Conservation (phyloP, 2,113 vertebrate species). For the Microcebus lehilahytsara region DNA sequence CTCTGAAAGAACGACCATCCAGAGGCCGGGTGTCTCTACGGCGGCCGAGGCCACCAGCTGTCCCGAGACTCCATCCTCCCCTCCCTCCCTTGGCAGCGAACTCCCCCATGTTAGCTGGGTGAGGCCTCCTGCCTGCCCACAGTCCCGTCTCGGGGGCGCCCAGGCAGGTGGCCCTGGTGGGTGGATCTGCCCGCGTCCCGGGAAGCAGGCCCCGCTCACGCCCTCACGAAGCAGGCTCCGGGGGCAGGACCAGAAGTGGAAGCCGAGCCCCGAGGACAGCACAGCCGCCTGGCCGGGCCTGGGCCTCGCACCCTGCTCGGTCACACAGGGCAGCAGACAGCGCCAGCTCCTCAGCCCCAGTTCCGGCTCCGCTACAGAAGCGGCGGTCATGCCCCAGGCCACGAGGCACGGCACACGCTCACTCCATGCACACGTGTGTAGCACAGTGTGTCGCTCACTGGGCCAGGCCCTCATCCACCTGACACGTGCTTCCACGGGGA, state of each 20-base stretch:
- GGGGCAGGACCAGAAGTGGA: background rate
- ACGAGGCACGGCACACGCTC: background rate
- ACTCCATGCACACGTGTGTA: fast-evolving
- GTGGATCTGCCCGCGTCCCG: fast-evolving
- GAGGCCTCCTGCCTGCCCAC: fast-evolving
- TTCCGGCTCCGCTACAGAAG: background rate
- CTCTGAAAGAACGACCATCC: no score
- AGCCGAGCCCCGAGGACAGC: background rate
- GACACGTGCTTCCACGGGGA: no score
- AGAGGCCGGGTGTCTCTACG: background rate
- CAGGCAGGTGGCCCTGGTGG: background rate
- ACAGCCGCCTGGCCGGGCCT: background rate
- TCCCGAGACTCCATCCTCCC: background rate
- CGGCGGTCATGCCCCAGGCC: background rate
- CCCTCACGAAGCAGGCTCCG: no score
- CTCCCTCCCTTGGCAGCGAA: background rate
- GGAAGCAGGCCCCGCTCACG: background rate
- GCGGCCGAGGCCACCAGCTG: background rate
- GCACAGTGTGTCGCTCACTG: background rate
- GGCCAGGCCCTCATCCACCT: background rate
- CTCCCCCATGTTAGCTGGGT: background rate
- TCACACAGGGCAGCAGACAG: fast-evolving
- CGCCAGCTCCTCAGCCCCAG: background rate
- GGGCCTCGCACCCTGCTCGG: fast-evolving
- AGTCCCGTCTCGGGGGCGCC: no score